Conservation (phyloP, 2,888 invertebrate genomes). For the Hedya salicella region DNA sequence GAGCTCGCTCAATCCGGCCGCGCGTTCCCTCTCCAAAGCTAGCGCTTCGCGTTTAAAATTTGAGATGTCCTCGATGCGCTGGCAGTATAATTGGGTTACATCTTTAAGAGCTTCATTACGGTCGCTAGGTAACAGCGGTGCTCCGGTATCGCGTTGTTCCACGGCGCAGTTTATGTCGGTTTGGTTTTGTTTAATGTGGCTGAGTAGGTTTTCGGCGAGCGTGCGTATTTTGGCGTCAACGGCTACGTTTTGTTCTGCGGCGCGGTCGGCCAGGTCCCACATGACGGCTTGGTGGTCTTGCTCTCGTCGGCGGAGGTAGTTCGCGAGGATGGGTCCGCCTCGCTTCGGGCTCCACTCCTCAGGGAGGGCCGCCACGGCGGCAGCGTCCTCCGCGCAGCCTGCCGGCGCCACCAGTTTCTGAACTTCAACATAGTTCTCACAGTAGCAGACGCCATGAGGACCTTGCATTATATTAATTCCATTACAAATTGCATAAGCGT, state of each 20-base stretch:
- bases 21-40: conserved; percentile 65
- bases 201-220: conserved; percentile 61
- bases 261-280: conserved; percentile 53
- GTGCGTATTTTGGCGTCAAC: conserved; percentile 61
- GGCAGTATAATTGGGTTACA: conserved; percentile 53
- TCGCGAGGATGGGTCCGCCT: conserved; percentile 63
- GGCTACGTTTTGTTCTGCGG: conserved; percentile 57
- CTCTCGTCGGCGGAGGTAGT: conserved; percentile 66
- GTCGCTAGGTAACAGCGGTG: conserved; percentile 46
- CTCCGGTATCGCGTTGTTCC: conserved; percentile 45
- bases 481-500: background rate
- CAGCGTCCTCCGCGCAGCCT: conserved; percentile 64
- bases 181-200: conserved; percentile 62
- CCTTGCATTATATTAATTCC: conserved; percentile 10
- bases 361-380: conserved; percentile 69
- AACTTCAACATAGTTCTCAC: conserved; percentile 24
- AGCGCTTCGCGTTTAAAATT: conserved; percentile 63
- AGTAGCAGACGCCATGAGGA: background rate
- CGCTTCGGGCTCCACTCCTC: conserved; percentile 64
- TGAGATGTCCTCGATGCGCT: conserved; percentile 56
- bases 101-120: conserved; percentile 56
- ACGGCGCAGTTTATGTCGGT: conserved; percentile 60
- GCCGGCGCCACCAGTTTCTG: conserved; percentile 51
- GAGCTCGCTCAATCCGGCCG: conserved; percentile 61
- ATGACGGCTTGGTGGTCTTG: conserved; percentile 56